These are phyloP conservation scores for Scaptomyza cyrtandrae DNA, from an alignment of 2,888 invertebrate genomes.

Conservation along the genomic window DNA sequence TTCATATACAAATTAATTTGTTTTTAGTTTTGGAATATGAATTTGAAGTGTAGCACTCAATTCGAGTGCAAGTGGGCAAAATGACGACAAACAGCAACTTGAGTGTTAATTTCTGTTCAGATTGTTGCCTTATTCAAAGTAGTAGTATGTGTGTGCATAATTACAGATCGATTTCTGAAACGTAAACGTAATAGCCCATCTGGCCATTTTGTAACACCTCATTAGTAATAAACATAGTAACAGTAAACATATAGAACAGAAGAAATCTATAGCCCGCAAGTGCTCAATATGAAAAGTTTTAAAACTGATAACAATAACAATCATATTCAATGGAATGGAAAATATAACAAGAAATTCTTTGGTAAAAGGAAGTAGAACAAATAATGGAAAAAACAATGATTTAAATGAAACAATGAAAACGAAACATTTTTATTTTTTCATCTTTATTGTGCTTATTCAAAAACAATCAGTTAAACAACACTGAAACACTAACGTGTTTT, in stretches of 20 bases:
- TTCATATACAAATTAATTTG: too few relatives aligned
- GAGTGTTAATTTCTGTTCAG: constrained; percentile 46
- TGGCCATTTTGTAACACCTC: constrained; percentile 19
- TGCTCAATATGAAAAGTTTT: too few relatives aligned
- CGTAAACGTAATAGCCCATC: too few relatives aligned
- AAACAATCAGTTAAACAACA: background rate
- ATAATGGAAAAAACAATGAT: too few relatives aligned
- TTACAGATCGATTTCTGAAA: background rate
- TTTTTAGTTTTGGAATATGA: background rate
- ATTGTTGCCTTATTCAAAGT: constrained; percentile 8
- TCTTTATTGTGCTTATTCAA: too few relatives aligned
- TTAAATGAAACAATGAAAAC: too few relatives aligned
- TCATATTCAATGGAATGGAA: too few relatives aligned
- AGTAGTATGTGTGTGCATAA: background rate
- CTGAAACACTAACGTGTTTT: background rate
- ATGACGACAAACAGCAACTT: constrained; percentile 1
- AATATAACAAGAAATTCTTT: too few relatives aligned
- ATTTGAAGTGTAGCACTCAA: background rate
- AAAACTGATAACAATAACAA: too few relatives aligned
- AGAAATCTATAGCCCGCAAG: too few relatives aligned
- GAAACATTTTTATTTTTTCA: too few relatives aligned
- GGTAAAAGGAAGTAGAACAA: too few relatives aligned
- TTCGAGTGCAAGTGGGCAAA: background rate
- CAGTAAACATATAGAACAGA: background rate
- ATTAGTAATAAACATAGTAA: background rate